Evolutionary conservation across 2,888 invertebrate species (phyloP).

Genomic region (Rhagonycha lutea): DNA sequence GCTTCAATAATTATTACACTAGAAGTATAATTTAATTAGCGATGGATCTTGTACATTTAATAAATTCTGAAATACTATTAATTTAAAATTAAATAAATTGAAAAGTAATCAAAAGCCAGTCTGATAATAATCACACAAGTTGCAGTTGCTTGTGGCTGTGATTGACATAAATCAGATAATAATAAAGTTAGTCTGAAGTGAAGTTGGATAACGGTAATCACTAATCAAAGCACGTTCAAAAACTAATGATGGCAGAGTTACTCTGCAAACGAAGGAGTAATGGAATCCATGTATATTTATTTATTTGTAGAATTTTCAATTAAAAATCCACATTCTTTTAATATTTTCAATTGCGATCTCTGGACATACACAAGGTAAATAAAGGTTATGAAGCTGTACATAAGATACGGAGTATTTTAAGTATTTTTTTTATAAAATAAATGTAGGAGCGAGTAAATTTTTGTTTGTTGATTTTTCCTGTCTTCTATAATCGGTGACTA

Average conservation of each 20-base stretch:
- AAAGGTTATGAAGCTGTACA: neutral
- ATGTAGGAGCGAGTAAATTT: neutral
- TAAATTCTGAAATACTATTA: neutral
- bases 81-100: slow-evolving; percentile 19
- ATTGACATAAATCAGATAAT: slow-evolving; percentile 27
- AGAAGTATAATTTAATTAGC: neutral
- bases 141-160: slow-evolving; percentile 15
- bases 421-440: neutral
- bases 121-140: slow-evolving; percentile 16
- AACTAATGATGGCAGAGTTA: slow-evolving; percentile 21
- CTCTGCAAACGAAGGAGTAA: slow-evolving; percentile 15
- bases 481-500: neutral
- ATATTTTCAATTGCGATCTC: neutral
- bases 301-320: slow-evolving; percentile 6
- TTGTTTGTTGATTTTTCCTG: neutral
- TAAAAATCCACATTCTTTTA: slow-evolving; percentile 16
- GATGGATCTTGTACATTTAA: neutral
- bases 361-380: neutral
- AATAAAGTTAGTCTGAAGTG: slow-evolving; percentile 24
- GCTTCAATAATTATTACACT: neutral
- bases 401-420: neutral
- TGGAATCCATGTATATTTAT: slow-evolving; percentile 6
- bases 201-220: slow-evolving; percentile 24
- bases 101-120: slow-evolving; percentile 21
- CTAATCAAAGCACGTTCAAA: slow-evolving; percentile 30